Evolutionary conservation across 2,113 vertebrate species (phyloP).

Genomic region (Aythya baeri): DNA sequence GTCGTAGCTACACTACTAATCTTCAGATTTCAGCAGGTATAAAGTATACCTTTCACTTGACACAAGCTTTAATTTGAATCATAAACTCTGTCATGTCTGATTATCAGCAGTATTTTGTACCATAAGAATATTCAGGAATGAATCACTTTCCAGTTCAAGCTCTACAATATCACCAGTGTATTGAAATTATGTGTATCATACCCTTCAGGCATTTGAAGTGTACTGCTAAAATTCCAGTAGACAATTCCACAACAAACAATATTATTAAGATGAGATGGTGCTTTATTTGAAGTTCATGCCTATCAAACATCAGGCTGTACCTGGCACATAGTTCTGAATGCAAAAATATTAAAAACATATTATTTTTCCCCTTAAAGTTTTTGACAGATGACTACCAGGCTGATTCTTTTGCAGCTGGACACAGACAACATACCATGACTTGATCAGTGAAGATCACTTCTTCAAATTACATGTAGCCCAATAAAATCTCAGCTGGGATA

Average conservation of each 20-base stretch:
- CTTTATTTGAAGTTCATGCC: neutral
- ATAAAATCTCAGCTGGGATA: neutral
- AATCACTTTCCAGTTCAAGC: neutral
- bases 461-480: neutral
- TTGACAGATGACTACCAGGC: neutral
- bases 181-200: neutral
- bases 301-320: neutral
- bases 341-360: neutral
- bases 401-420: neutral
- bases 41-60: neutral
- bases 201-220: neutral
- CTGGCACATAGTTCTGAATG: neutral
- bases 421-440: neutral
- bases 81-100: neutral
- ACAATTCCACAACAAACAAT: neutral
- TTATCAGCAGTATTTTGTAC: neutral
- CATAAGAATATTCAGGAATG: neutral
- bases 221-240: neutral
- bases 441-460: neutral
- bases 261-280: neutral
- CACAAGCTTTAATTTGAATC: slow-evolving; percentile 37
- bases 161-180: neutral
- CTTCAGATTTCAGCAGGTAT: neutral
- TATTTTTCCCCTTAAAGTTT: neutral
- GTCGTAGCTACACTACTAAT: neutral